A percentile compares a stretch with the other conserved stretches of the same genome.
Evolutionary conservation across 2,113 vertebrate genomes (phyloP).

Genomic region (Psittacara wagleri): DNA sequence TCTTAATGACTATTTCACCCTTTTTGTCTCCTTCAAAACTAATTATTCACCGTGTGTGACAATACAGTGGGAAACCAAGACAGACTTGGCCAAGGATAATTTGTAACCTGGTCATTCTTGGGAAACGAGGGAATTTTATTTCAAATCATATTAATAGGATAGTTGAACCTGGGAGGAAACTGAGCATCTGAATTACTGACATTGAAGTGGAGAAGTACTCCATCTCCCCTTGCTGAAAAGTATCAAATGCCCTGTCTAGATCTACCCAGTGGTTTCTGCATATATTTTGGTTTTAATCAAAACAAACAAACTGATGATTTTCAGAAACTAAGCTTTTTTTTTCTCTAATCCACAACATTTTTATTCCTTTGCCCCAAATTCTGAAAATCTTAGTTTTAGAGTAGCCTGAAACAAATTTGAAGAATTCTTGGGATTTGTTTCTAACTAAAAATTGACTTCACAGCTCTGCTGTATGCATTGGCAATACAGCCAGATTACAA

Average conservation of each 20-base stretch:
- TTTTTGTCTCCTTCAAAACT: constrained; percentile 9
- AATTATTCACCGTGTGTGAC: constrained; percentile 5
- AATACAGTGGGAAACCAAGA: not conserved
- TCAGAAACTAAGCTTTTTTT: not conserved
- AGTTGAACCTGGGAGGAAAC: not conserved
- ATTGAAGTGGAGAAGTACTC: not conserved
- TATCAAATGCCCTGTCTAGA: not conserved
- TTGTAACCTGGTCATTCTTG: constrained; percentile 8
- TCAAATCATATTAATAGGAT: not conserved
- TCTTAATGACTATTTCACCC: not conserved
- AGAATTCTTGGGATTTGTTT: not conserved
- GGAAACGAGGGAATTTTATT: not conserved
- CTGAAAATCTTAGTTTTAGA: not conserved
- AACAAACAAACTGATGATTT: not conserved
- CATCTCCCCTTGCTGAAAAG: not conserved
- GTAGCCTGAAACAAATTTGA: not conserved
- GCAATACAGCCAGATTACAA: not conserved
- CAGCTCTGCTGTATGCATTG: not conserved
- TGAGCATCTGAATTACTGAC: not conserved
- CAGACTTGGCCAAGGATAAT: not conserved
- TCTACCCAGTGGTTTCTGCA: not conserved
- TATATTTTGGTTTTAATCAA: not conserved
- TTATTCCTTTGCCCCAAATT: not conserved
- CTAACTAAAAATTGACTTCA: not conserved
- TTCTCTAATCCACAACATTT: not conserved